These are phyloP conservation scores for Netta rufina DNA, from an alignment of 2,797 vertebrate species.

Conservation along the genomic window DNA sequence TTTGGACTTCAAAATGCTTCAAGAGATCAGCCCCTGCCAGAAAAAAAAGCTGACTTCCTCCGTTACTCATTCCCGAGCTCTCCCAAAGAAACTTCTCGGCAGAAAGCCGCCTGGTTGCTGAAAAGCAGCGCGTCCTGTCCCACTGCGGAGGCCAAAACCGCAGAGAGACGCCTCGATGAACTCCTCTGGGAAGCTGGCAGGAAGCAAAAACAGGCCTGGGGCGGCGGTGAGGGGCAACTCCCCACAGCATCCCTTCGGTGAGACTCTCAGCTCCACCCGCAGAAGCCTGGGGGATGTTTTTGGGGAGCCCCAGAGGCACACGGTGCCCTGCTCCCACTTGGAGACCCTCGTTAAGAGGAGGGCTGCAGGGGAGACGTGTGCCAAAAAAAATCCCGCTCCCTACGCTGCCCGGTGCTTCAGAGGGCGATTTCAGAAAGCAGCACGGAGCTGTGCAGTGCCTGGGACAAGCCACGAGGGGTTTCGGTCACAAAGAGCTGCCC, in stretches of 20 bases:
- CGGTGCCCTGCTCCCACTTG: background rate
- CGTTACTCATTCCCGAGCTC: background rate
- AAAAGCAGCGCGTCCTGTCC: background rate
- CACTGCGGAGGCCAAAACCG: background rate
- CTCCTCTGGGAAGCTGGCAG: too few relatives aligned
- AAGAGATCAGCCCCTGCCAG: background rate
- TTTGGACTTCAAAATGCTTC: background rate
- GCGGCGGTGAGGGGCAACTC: background rate
- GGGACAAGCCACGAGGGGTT: background rate
- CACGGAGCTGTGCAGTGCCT: background rate
- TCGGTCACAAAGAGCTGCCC: background rate
- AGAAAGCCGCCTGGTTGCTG: background rate
- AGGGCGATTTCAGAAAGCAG: background rate
- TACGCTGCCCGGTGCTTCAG: fast-evolving
- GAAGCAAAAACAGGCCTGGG: too few relatives aligned
- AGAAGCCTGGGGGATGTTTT: background rate
- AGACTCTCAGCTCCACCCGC: background rate
- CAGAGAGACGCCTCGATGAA: too few relatives aligned
- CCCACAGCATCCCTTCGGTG: background rate
- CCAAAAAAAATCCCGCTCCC: background rate
- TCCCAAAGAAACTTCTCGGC: background rate
- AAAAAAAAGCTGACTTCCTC: background rate
- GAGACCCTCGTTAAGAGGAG: background rate
- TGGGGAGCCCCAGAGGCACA: background rate
- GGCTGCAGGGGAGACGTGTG: fast-evolving